A percentile compares a stretch with the other conserved stretches of the same genome.
These are phyloP conservation scores for Drosophila subobscura DNA, from an alignment of 1,140 invertebrate species.

Conservation along the genomic window DNA sequence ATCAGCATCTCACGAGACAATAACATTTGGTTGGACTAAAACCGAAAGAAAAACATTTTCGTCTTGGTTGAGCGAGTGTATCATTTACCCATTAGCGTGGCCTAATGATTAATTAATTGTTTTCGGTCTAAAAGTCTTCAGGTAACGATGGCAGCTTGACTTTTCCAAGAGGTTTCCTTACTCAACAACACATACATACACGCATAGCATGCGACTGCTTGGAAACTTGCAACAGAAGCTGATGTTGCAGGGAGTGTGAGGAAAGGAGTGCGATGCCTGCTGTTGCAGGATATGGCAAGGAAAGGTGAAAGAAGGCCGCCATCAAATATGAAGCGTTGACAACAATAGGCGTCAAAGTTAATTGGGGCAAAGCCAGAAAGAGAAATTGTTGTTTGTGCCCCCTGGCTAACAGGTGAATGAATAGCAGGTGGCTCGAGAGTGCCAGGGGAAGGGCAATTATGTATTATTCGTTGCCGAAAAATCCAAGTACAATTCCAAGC, in stretches of 20 bases:
- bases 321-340: conserved; percentile 26
- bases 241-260: conserved; percentile 5
- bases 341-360: conserved; percentile 64
- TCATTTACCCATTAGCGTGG: conserved; percentile 42
- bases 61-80: conserved; percentile 12
- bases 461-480: conserved; percentile 24
- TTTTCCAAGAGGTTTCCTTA: conserved; percentile 7
- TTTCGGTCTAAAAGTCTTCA: conserved; percentile 33
- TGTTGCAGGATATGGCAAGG: too few species aligned
- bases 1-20: not conserved
- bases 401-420: conserved; percentile 16
- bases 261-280: not conserved
- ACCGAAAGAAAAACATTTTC: not conserved
- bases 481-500: conserved; percentile 28
- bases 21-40: not conserved
- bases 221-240: conserved; percentile 14
- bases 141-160: conserved; percentile 23
- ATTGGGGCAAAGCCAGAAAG: conserved; percentile 55
- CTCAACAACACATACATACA: conserved; percentile 24
- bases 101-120: conserved; percentile 63
- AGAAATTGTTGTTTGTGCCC: conserved; percentile 25
- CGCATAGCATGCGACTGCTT: too few species aligned
- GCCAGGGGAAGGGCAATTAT: conserved; percentile 24
- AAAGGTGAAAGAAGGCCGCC: not conserved
- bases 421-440: not conserved